Percentiles rank a stretch among this genome's conserved stretches.
phyloP scores from a whole-genome alignment of 2,113 vertebrate genomes.

The Anguilla rostrata region DNA sequence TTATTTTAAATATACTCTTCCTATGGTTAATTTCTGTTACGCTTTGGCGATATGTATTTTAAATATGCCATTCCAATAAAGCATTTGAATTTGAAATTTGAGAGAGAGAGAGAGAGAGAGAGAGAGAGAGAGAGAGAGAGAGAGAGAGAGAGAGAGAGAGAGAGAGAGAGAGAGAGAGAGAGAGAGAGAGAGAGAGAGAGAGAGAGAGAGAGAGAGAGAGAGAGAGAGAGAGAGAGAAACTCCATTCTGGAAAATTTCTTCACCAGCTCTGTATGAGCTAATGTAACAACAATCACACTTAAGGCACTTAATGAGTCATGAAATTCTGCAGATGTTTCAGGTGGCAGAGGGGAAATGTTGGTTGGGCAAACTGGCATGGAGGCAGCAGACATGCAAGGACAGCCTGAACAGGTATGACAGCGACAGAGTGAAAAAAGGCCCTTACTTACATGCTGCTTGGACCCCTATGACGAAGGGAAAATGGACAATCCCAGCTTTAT shows the following conservation, averaged over 20 bases:
- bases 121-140: neutral
- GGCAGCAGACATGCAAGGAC: neutral
- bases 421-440: constrained; percentile 12
- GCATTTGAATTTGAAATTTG: too few relatives aligned
- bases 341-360: neutral
- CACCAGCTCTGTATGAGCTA: neutral
- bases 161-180: neutral
- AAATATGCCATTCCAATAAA: too few relatives aligned
- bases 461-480: constrained; percentile 44
- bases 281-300: constrained; percentile 44
- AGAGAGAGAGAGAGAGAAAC: neutral
- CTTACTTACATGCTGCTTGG: neutral
- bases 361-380: constrained; percentile 21
- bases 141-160: neutral
- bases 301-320: constrained; percentile 49
- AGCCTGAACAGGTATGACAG: constrained; percentile 20
- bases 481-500: constrained; percentile 48
- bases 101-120: neutral
- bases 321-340: constrained; percentile 48
- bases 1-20: too few relatives aligned
- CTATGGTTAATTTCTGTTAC: too few relatives aligned
- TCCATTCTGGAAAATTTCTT: neutral
- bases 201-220: neutral
- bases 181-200: neutral
- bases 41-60: too few relatives aligned